Percentiles rank a stretch among this genome's conserved stretches.
phyloP scores from a whole-genome alignment of 2,888 invertebrate species.

The Drosophila algonquin region DNA sequence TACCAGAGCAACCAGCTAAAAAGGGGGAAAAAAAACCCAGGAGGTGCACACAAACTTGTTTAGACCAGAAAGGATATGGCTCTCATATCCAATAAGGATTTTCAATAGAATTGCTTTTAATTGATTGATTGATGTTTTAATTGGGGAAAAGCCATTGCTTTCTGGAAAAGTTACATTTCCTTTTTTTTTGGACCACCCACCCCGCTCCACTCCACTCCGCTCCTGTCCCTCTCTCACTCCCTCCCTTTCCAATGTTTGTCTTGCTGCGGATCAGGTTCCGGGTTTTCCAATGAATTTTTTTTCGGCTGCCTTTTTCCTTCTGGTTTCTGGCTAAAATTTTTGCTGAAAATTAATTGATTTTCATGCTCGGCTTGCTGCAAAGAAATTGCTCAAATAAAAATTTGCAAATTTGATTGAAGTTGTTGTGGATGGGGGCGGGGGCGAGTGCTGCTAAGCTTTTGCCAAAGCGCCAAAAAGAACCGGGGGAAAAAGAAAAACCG shows the following conservation, averaged over 20 bases:
- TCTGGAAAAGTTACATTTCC: constrained; percentile 50
- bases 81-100: constrained; percentile 72
- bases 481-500: neutral
- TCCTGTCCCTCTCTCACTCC: constrained; percentile 20
- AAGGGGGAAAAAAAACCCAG: neutral
- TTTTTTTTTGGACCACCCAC: constrained; percentile 6
- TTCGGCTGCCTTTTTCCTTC: constrained; percentile 32
- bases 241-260: constrained; percentile 33
- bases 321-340: constrained; percentile 66
- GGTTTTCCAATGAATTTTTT: constrained; percentile 33
- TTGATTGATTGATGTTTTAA: constrained; percentile 82
- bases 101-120: constrained; percentile 78
- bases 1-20: constrained; percentile 30
- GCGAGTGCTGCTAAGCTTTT: constrained; percentile 66
- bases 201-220: neutral
- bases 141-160: constrained; percentile 77
- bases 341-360: constrained; percentile 79
- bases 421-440: constrained; percentile 53
- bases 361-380: constrained; percentile 74
- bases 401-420: constrained; percentile 77
- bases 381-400: constrained; percentile 78
- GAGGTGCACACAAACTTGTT: constrained; percentile 58
- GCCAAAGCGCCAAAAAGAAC: constrained; percentile 69
- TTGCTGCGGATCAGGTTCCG: constrained; percentile 43
- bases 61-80: constrained; percentile 55